Percentiles rank a stretch among this genome's conserved stretches.
These are phyloP conservation scores for Priocnemis perturbator DNA, from an alignment of 2,888 invertebrate genomes.

Conservation along the genomic window DNA sequence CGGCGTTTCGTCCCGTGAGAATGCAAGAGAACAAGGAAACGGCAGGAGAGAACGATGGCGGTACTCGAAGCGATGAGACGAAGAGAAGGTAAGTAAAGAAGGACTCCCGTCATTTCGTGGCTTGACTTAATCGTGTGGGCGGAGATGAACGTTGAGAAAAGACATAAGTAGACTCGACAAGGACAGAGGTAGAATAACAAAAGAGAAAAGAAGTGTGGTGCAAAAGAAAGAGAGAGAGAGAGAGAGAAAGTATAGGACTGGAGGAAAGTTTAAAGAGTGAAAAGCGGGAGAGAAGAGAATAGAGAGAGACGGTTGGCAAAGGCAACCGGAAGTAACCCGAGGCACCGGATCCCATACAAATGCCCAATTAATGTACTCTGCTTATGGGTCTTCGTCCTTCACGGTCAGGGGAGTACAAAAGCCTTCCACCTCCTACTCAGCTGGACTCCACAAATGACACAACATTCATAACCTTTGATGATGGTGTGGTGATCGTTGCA, in stretches of 20 bases:
- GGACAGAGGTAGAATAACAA: background rate
- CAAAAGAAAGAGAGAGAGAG: background rate
- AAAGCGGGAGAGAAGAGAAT: conserved; percentile 8
- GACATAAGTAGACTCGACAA: background rate
- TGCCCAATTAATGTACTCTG: conserved; percentile 62
- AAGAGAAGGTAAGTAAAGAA: background rate
- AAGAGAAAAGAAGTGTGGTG: background rate
- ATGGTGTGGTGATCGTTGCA: conserved; percentile 15
- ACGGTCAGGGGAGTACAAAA: conserved; percentile 22
- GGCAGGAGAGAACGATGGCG: conserved; percentile 2
- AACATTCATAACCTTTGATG: conserved; percentile 33
- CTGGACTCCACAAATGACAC: conserved; percentile 24
- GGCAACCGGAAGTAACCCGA: conserved; percentile 65
- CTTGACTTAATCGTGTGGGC: background rate
- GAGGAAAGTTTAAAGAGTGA: no score
- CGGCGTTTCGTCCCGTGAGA: conserved; percentile 45
- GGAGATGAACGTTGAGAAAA: background rate
- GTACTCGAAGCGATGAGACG: background rate
- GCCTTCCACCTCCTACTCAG: background rate
- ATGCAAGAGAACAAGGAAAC: conserved; percentile 14
- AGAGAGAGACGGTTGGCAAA: conserved; percentile 33
- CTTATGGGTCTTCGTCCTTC: conserved; percentile 36
- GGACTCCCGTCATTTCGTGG: background rate
- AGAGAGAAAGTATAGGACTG: no score
- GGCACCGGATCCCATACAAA: conserved; percentile 68